Evolutionary conservation across 2,113 vertebrate species (phyloP).

Genomic region (Grammomys surdaster): DNA sequence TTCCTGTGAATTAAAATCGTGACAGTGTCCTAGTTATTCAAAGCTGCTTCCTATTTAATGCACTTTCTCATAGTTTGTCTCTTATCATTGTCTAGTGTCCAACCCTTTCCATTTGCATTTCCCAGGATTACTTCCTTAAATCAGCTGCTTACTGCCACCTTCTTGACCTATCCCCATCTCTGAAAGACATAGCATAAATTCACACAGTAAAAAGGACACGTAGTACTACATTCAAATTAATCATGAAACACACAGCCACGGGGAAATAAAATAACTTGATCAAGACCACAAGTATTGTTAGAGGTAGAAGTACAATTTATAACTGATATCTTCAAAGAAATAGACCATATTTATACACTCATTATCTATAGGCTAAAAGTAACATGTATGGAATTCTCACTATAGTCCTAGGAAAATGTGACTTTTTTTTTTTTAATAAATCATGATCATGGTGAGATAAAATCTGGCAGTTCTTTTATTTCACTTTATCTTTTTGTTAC

Average conservation of each 20-base stretch:
- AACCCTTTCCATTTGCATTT: background rate
- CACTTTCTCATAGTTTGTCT: too few species aligned
- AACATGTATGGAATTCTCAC: background rate
- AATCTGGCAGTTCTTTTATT: background rate
- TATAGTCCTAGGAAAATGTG: background rate
- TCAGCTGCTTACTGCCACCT: fast-evolving
- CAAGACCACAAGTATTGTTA: background rate
- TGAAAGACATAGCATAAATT: too few species aligned
- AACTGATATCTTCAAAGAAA: background rate
- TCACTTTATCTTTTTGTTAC: background rate
- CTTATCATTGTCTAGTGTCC: too few species aligned
- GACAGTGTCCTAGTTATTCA: background rate
- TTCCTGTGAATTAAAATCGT: too few species aligned
- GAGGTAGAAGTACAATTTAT: background rate
- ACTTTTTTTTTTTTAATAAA: background rate
- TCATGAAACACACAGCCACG: too few species aligned
- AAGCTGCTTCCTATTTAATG: background rate
- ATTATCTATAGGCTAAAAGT: background rate
- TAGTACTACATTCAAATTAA: fast-evolving
- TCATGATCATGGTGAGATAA: too few species aligned
- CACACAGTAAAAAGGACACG: fast-evolving
- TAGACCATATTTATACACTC: background rate
- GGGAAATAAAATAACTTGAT: too few species aligned
- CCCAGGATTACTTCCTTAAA: background rate
- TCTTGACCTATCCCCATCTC: too few species aligned